These are phyloP conservation scores for Barnardius zonarius DNA, from an alignment of 2,113 vertebrate genomes.

Conservation along the genomic window DNA sequence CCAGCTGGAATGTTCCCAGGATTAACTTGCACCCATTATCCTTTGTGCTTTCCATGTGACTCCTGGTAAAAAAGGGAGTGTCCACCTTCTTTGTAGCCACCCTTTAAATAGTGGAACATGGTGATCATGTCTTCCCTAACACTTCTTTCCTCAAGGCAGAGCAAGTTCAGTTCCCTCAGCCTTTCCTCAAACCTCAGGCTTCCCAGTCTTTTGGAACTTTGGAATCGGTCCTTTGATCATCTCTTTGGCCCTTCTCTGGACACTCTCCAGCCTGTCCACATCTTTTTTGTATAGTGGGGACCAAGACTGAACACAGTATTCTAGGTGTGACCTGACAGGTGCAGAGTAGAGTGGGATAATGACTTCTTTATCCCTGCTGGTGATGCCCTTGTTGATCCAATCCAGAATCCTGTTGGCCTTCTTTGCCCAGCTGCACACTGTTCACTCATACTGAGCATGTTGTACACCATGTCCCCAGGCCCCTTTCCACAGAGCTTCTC, in stretches of 20 bases:
- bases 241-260: not conserved
- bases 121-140: not conserved
- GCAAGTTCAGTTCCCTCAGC: not conserved
- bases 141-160: not conserved
- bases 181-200: not conserved
- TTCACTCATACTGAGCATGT: not conserved
- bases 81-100: not conserved
- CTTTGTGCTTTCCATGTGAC: not conserved
- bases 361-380: not conserved
- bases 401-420: not conserved
- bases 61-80: not conserved
- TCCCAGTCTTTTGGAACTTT: not conserved
- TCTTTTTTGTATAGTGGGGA: not conserved
- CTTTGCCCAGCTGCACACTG: not conserved
- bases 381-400: not conserved
- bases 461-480: not conserved
- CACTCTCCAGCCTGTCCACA: not conserved
- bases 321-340: not conserved
- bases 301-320: not conserved
- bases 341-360: not conserved
- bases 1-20: not conserved
- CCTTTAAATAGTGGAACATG: not conserved
- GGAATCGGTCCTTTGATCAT: not conserved
- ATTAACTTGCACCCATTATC: not conserved
- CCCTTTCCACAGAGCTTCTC: not conserved